Conservation (phyloP, 2,888 invertebrate genomes). For the Cosmia pyralina region DNA sequence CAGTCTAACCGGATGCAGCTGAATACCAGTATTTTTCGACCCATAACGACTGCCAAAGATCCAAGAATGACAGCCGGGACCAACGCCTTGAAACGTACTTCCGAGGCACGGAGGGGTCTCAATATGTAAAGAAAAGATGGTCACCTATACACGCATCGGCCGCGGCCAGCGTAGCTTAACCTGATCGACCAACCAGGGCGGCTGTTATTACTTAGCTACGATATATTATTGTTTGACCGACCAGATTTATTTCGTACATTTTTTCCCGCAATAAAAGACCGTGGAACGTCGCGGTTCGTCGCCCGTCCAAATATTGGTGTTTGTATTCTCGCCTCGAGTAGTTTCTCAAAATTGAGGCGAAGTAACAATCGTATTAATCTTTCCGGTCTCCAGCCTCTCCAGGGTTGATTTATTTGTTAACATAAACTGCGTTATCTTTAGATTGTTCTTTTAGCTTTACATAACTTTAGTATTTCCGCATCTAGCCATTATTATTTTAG, state of each 20-base stretch:
- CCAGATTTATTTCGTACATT: conserved; percentile 61
- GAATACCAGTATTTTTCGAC: neutral
- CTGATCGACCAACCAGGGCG: neutral
- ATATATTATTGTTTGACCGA: conserved; percentile 58
- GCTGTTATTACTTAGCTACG: neutral
- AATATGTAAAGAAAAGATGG: neutral
- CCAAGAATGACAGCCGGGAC: no score
- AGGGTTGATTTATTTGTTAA: conserved; percentile 40
- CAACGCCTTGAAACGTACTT: neutral
- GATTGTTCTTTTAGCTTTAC: no score
- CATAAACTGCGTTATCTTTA: conserved; percentile 16
- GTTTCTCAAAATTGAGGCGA: conserved; percentile 41
- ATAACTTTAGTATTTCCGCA: neutral
- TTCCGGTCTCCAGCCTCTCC: conserved; percentile 40
- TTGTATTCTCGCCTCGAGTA: conserved; percentile 49
- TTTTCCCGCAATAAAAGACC: conserved; percentile 43
- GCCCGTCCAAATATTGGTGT: conserved; percentile 52
- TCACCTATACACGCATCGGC: neutral
- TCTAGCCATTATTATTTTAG: neutral
- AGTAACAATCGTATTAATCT: conserved; percentile 47
- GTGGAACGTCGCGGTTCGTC: conserved; percentile 28
- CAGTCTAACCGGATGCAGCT: no score
- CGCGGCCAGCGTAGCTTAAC: neutral
- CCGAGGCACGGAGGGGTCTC: neutral
- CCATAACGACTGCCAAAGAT: neutral